Conservation (phyloP, 2,113 vertebrate species). For the Ellobius talpinus region DNA sequence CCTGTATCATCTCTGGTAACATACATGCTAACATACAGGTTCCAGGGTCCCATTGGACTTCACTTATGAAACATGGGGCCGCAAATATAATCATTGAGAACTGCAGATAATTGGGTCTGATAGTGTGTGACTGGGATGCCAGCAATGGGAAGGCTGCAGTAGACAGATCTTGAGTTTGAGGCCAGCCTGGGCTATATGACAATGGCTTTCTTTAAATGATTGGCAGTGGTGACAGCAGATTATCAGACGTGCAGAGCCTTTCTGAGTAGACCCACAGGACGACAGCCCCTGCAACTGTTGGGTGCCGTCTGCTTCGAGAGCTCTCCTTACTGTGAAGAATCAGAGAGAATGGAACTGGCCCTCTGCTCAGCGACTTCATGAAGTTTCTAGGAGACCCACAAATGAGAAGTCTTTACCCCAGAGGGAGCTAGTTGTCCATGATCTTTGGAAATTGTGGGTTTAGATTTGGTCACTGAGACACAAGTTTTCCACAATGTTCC, state of each 20-base stretch:
- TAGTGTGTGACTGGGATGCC: not conserved
- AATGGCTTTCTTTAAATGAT: not conserved
- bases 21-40: not conserved
- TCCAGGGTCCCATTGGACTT: not conserved
- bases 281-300: too few relatives aligned
- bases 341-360: not conserved
- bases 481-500: not conserved
- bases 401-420: not conserved
- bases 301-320: too few relatives aligned
- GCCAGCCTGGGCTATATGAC: not conserved
- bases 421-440: not conserved
- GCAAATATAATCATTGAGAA: not conserved
- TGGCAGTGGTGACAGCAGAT: not conserved
- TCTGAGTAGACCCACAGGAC: not conserved
- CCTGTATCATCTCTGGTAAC: not conserved
- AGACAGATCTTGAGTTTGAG: not conserved
- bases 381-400: not conserved
- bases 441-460: not conserved
- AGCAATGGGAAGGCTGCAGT: not conserved
- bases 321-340: not conserved
- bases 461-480: slow-evolving; percentile 16
- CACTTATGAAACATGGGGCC: not conserved
- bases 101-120: not conserved
- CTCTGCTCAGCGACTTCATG: not conserved
- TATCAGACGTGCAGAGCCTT: not conserved